Base-by-base conservation (phyloP, 2,888 invertebrate genomes). In the Abrostola triplasia region DNA sequence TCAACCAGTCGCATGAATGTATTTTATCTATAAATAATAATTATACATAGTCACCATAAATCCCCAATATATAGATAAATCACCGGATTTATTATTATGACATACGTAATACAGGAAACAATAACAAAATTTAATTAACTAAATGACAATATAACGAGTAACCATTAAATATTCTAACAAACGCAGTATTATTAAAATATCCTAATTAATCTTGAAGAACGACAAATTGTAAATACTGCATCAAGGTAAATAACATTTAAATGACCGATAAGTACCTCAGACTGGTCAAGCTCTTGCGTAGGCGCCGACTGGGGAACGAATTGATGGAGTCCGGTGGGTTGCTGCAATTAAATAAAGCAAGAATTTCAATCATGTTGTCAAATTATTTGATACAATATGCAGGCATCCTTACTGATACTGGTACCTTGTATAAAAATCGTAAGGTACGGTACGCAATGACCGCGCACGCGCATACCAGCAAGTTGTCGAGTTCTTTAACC, bases 261-360 rank as follows among this genome's bases (percentile, higher is more conserved):
- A 54, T 41, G 13, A 41, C 9, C 44, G 42, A 13, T 12, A 57
- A 58, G 75, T 83, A 94, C 94, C 84, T 94, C 93, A 58, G 92
- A 89, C 79, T 94, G 94, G 77, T 94, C 94, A 64, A 93, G 76
- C 70, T 94, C 94, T 68, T 94, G 94, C 6, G 93, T 92, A n/a
- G 94, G 94, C 8, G 94, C 93, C 7, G 91, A 80, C 79, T 94
- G 94, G 2, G 94, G 94, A 47, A 94, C 89, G 76, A 93, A 94
- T 77, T 94, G 94, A 72, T 94, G 94, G 58, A 94, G 85, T 42
- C 92, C 84, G 48, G 88, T 87, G 35, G 88, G 83, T 80, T 93
- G 94, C 93, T 93, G 86, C 48, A 90, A 88, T 63, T 44, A 67
- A 74, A 56, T 63, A 57, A 59, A 76, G 62, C 44, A 58, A 51